Percentiles rank a stretch among this genome's conserved stretches.
Evolutionary conservation across 1,140 invertebrate genomes (phyloP).

Genomic region (Idris sp.): DNA sequence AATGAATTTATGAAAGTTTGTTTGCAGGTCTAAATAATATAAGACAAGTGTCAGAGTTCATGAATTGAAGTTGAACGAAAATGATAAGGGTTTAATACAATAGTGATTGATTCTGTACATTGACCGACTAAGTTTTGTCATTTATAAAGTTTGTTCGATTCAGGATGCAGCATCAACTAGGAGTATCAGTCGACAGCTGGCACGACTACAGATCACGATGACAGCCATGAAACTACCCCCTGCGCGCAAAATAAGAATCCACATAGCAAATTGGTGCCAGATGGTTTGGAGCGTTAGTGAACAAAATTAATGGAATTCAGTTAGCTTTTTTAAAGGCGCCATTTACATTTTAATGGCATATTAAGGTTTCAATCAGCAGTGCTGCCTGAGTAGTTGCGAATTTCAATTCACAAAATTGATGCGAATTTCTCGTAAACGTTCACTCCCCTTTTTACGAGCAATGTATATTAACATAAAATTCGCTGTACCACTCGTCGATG

Average conservation of each 20-base stretch:
- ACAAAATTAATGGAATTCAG: constrained; percentile 33
- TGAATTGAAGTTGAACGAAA: too few species aligned
- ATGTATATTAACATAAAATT: constrained; percentile 35
- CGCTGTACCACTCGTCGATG: constrained; percentile 9
- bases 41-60: too few species aligned
- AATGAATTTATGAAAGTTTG: too few species aligned
- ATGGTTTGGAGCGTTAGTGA: constrained; percentile 37
- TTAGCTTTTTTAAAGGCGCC: constrained; percentile 34
- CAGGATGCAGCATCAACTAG: constrained; percentile 10
- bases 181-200: constrained; percentile 46
- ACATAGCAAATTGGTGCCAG: constrained; percentile 42
- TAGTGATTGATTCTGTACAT: neutral
- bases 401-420: too few species aligned
- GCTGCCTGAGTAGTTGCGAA: constrained; percentile 21
- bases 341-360: constrained; percentile 58
- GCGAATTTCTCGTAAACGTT: constrained; percentile 17
- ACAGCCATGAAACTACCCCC: constrained; percentile 47
- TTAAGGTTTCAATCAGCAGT: constrained; percentile 43
- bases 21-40: too few species aligned
- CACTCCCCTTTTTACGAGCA: constrained; percentile 18
- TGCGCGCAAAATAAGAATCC: constrained; percentile 34
- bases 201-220: constrained; percentile 52
- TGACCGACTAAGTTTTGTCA: constrained; percentile 25
- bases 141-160: constrained; percentile 18
- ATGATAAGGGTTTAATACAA: too few species aligned